Percentiles rank a stretch among this genome's conserved stretches.
Evolutionary conservation across 2,888 invertebrate species (phyloP).

Genomic region (Aphodius granarius): DNA sequence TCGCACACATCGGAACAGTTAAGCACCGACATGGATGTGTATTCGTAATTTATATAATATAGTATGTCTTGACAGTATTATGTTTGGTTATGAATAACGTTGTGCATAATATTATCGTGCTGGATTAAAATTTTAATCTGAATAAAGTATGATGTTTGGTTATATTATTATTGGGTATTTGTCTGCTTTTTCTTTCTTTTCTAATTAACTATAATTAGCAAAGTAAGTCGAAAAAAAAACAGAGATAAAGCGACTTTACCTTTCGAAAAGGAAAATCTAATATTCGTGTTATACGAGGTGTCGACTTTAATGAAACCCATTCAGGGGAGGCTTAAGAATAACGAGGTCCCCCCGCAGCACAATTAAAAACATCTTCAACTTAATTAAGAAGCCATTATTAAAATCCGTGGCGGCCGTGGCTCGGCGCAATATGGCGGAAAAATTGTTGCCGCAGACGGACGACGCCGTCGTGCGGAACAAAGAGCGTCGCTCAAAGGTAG

Average conservation of each 20-base stretch:
- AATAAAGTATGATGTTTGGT: too few relatives aligned
- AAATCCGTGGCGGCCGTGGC: constrained; percentile 42
- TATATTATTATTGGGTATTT: too few relatives aligned
- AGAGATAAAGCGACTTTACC: background rate
- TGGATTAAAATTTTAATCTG: background rate
- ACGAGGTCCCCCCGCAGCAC: constrained; percentile 48
- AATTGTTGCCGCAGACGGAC: constrained; percentile 35
- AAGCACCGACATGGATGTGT: background rate
- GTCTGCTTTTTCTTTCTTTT: too few relatives aligned
- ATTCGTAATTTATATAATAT: background rate
- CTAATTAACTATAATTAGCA: too few relatives aligned
- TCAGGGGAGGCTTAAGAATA: constrained; percentile 49
- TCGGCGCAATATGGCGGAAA: constrained; percentile 45
- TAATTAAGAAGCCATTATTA: constrained; percentile 55
- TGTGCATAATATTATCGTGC: background rate
- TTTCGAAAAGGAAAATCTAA: background rate
- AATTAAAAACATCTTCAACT: constrained; percentile 55
- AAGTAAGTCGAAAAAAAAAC: too few relatives aligned
- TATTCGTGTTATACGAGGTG: constrained; percentile 50
- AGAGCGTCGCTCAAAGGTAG: constrained; percentile 21
- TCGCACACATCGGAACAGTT: background rate
- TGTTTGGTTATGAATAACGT: background rate
- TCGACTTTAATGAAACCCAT: constrained; percentile 52
- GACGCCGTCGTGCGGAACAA: constrained; percentile 16
- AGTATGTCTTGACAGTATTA: background rate